Evolutionary conservation across 2,888 invertebrate species (phyloP).

Genomic region (Zygaena filipendulae): DNA sequence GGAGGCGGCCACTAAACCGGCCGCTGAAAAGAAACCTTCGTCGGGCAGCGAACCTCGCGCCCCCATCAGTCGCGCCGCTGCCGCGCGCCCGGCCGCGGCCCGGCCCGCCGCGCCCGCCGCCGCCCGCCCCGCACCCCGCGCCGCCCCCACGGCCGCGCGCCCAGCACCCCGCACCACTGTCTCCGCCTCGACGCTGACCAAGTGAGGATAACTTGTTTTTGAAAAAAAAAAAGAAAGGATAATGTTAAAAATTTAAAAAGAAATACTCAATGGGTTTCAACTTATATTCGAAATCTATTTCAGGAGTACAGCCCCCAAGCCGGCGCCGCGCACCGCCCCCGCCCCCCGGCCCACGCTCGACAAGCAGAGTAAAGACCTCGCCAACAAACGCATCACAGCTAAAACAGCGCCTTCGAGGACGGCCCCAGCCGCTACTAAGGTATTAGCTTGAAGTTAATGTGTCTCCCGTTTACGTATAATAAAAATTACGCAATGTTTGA

Average conservation of each 20-base stretch:
- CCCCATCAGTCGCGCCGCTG: constrained; percentile 23
- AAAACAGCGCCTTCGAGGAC: constrained; percentile 56
- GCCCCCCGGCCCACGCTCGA: constrained; percentile 31
- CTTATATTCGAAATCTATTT: too few species aligned
- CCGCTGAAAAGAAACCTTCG: constrained; percentile 59
- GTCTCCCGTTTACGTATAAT: too few species aligned
- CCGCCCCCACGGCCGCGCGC: constrained; percentile 18
- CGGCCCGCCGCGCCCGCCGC: constrained; percentile 19
- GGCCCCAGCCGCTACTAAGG: constrained; percentile 33
- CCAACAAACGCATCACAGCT: constrained; percentile 74
- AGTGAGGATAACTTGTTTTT: constrained; percentile 24
- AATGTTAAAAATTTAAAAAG: too few species aligned
- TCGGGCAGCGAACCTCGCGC: constrained; percentile 60
- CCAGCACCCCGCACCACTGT: neutral
- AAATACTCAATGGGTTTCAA: too few species aligned
- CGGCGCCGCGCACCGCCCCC: constrained; percentile 23
- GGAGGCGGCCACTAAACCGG: constrained; percentile 23
- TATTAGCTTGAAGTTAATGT: constrained; percentile 18
- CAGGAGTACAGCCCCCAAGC: constrained; percentile 33
- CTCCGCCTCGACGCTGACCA: too few species aligned
- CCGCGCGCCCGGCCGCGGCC: constrained; percentile 20
- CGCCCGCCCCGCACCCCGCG: constrained; percentile 23
- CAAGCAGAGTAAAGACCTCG: constrained; percentile 76
- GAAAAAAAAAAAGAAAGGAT: too few species aligned
- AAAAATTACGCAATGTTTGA: neutral